These are phyloP conservation scores for Numida meleagris DNA, from an alignment of 2,113 vertebrate species.

Conservation along the genomic window DNA sequence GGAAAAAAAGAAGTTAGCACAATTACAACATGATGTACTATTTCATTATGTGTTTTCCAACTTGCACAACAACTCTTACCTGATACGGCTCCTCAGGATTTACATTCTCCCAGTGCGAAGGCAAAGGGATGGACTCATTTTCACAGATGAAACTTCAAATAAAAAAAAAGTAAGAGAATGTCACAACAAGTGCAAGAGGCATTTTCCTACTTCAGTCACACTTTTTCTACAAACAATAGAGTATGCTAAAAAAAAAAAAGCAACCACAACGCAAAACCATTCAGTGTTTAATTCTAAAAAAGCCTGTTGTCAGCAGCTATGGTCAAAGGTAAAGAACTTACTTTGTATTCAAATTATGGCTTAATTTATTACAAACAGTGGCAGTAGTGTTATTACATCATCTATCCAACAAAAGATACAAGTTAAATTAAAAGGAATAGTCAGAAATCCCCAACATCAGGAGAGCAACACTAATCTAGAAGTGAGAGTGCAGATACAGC, in stretches of 20 bases:
- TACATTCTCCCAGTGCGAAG: constrained; percentile 94
- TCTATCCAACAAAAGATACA: background rate
- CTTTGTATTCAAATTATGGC: background rate
- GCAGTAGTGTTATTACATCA: background rate
- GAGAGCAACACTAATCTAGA: background rate
- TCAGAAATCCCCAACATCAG: background rate
- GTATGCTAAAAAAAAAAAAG: background rate
- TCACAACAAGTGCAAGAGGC: background rate
- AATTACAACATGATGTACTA: background rate
- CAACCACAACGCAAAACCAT: background rate
- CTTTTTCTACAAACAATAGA: background rate
- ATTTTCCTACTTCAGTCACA: background rate
- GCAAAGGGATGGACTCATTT: constrained; percentile 91
- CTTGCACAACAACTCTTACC: constrained; percentile 72
- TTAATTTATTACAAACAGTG: background rate
- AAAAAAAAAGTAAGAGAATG: constrained; percentile 2
- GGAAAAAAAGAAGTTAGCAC: constrained; percentile 63
- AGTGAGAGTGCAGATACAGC: background rate
- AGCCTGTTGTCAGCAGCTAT: background rate
- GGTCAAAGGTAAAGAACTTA: background rate
- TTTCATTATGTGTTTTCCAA: background rate
- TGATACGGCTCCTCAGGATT: constrained; percentile 91
- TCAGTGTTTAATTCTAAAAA: background rate
- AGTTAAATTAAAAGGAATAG: background rate
- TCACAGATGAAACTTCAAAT: constrained; percentile 91